These are phyloP conservation scores for Microcebus murinus DNA, from an alignment of 2,113 vertebrate genomes.

Conservation along the genomic window DNA sequence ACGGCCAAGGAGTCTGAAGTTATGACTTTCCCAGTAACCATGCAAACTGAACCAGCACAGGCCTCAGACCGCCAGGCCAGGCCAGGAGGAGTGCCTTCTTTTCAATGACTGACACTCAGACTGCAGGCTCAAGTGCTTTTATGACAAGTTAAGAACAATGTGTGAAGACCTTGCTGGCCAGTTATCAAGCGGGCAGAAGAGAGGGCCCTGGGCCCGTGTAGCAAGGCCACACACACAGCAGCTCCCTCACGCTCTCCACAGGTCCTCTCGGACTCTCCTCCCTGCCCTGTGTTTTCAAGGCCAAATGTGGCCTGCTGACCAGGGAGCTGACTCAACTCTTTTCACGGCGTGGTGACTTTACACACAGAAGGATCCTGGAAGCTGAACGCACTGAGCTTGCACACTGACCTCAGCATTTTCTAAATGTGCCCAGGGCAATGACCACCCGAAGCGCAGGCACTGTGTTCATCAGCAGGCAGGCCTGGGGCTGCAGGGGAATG, in stretches of 20 bases:
- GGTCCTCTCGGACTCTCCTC: background rate
- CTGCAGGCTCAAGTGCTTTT: background rate
- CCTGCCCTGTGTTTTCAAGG: background rate
- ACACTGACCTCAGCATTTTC: slow-evolving; percentile 25
- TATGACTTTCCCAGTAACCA: background rate
- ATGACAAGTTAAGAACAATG: background rate
- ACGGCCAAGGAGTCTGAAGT: background rate
- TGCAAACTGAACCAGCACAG: background rate
- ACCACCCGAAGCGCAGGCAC: background rate
- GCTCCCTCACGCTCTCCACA: background rate
- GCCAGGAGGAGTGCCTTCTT: background rate
- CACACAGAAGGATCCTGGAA: background rate
- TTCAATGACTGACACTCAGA: background rate
- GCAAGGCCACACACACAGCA: background rate
- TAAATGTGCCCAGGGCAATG: background rate
- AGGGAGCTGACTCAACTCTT: background rate
- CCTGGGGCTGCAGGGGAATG: background rate
- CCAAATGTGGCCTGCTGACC: background rate
- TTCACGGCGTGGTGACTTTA: background rate
- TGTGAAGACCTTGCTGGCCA: too few relatives aligned
- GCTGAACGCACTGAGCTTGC: background rate
- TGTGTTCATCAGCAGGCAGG: background rate
- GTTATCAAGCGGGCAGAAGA: background rate
- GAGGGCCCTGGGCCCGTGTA: background rate
- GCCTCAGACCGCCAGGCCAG: background rate